Evolutionary conservation across 2,888 invertebrate species (phyloP), one percentile per base, ranked within the genome.

Genomic region (Stomorhina lunata): DNA sequence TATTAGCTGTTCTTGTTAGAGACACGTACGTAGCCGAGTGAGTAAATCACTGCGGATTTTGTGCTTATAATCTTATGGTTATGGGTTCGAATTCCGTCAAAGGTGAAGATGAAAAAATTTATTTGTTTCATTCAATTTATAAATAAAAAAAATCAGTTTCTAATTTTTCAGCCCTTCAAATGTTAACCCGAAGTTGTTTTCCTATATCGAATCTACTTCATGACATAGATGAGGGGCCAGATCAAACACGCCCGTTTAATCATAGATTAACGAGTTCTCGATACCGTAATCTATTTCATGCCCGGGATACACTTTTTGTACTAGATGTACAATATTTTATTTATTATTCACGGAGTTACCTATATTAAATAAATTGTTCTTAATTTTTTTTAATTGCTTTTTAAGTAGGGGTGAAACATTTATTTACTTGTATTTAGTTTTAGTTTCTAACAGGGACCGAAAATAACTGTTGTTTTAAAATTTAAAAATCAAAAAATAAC

Each of bases 221-320:
- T 17, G 4, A 5, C 77, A 81, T 65, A 81, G 40, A 73, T 63
- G 59, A n/a, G 78, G 88, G 90, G 90, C 88, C 80, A 89, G 85
- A 90, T 25, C 53, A 12, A n/a, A 87, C 84, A 80, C 75, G 86
- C 86, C 85, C 87, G 86, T 68, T 88, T 90, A 90, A 90, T 90
- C 90, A 87, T 89, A 90, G 88, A 48, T 87, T 84, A 85, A 66
- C 61, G 53, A 86, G 84, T 84, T 75, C 20, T 87, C 85, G 84
- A 86, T 89, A 86, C 86, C 86, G 77, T 87, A 84, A 87, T 84
- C 86, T 90, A 88, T 88, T 90, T 90, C 90, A 90, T 90, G 90
- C 87, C 71, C 85, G 88, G 87, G 86, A 86, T 81, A 90, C 84
- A 90, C n/a, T 76, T 68, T 86, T 81, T 84, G 27, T 48, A 66